Conservation (phyloP, 1,140 invertebrate species). For the Choristoneura fumiferana region DNA sequence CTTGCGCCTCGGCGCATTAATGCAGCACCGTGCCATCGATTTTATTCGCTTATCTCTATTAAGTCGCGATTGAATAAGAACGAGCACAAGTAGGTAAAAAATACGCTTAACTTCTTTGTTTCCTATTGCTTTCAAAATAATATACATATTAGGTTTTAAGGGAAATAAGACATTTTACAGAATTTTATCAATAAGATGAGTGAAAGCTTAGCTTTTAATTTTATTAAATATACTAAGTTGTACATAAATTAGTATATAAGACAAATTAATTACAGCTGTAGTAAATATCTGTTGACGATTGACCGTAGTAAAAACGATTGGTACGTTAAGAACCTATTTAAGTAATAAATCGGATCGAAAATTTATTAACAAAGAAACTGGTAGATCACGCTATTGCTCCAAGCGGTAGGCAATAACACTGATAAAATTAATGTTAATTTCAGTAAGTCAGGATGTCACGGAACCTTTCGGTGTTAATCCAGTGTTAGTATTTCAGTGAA, state of each 20-base stretch:
- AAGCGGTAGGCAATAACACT: no score
- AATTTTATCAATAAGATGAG: slow-evolving; percentile 29
- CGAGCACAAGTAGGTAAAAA: slow-evolving; percentile 52
- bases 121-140: slow-evolving; percentile 44
- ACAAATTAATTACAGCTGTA: slow-evolving; percentile 4
- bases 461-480: no score
- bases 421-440: no score
- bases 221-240: slow-evolving; percentile 34
- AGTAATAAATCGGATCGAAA: no score
- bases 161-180: slow-evolving; percentile 23
- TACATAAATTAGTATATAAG: slow-evolving; percentile 27
- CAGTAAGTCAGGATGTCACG: no score
- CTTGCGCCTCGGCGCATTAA: background rate
- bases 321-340: no score
- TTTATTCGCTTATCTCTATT: slow-evolving; percentile 44
- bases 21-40: slow-evolving; percentile 34
- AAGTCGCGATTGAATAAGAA: slow-evolving; percentile 54
- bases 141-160: slow-evolving; percentile 7
- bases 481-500: no score
- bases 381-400: no score
- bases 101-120: slow-evolving; percentile 46
- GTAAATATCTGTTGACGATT: background rate
- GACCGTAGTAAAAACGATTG: no score
- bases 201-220: slow-evolving; percentile 33
- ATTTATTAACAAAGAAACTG: no score